Conservation (phyloP, 2,888 invertebrate genomes). For the Portevinia maculata region DNA sequence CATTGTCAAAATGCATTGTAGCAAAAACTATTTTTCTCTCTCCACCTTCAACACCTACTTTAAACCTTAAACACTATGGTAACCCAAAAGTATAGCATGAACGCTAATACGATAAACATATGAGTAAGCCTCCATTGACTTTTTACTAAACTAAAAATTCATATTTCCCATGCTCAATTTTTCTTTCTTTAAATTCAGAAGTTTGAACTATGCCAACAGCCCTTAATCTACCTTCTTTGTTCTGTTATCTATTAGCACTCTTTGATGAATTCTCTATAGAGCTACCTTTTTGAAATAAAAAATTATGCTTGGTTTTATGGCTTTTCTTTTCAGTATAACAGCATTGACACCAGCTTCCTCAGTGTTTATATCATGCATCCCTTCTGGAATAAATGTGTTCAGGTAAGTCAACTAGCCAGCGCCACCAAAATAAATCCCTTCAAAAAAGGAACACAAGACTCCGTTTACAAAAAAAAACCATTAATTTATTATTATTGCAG, state of each 20-base stretch:
- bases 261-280: slow-evolving; percentile 1
- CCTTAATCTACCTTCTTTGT: not conserved
- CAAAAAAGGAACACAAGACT: slow-evolving; percentile 17
- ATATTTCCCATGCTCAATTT: not conserved
- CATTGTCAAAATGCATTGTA: too few relatives aligned
- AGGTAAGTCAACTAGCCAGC: slow-evolving; percentile 86
- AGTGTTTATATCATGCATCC: slow-evolving; percentile 99
- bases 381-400: slow-evolving; percentile 98
- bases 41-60: too few relatives aligned
- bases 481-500: slow-evolving; percentile 84
- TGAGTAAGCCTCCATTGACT: too few relatives aligned
- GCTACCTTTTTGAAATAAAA: slow-evolving; percentile 38
- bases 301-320: slow-evolving; percentile 78
- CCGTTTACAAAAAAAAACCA: slow-evolving; percentile 24
- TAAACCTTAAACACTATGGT: too few relatives aligned
- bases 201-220: not conserved
- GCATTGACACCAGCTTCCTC: slow-evolving; percentile 96
- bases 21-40: too few relatives aligned
- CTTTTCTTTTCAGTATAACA: slow-evolving; percentile 91
- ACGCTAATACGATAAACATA: too few relatives aligned
- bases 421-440: slow-evolving; percentile 13
- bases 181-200: not conserved
- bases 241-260: not conserved
- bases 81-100: too few relatives aligned
- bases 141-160: too few relatives aligned